A percentile compares a stretch with the other conserved stretches of the same genome.
phyloP scores from a whole-genome alignment of 2,113 vertebrate genomes.

The Trematomus loennbergii region DNA sequence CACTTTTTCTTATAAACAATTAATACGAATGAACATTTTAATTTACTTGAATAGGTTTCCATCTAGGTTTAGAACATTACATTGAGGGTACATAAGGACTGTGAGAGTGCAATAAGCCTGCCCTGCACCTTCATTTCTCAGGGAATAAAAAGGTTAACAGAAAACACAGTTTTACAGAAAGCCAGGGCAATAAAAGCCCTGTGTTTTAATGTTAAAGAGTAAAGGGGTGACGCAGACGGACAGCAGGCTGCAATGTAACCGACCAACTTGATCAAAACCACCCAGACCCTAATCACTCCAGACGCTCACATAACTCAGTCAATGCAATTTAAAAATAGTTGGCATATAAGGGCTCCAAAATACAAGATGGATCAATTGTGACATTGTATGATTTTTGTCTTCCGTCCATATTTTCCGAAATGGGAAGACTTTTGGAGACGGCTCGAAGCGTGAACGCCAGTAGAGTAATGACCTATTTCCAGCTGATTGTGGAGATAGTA shows the following conservation, averaged over 20 bases:
- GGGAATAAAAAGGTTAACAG: slow-evolving; percentile 15
- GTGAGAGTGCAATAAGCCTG: background rate
- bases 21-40: background rate
- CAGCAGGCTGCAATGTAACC: slow-evolving; percentile 43
- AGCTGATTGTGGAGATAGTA: slow-evolving; percentile 62
- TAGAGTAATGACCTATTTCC: slow-evolving; percentile 52
- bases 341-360: slow-evolving; percentile 49
- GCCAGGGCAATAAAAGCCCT: slow-evolving; percentile 18
- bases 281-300: slow-evolving; percentile 41
- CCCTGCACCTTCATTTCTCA: slow-evolving; percentile 5
- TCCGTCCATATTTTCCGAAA: slow-evolving; percentile 61
- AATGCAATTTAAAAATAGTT: slow-evolving; percentile 42
- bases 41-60: background rate
- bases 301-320: slow-evolving; percentile 40
- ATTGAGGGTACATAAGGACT: background rate
- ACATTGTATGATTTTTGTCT: slow-evolving; percentile 54
- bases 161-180: slow-evolving; percentile 16
- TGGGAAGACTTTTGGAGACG: slow-evolving; percentile 47
- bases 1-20: background rate
- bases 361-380: slow-evolving; percentile 49
- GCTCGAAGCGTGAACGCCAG: slow-evolving; percentile 53
- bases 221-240: slow-evolving; percentile 36
- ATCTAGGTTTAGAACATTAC: background rate
- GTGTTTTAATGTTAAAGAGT: slow-evolving; percentile 20
- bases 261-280: slow-evolving; percentile 57